These are phyloP conservation scores for Emydocephalus ijimae DNA, from an alignment of 2,113 vertebrate species.

Conservation along the genomic window DNA sequence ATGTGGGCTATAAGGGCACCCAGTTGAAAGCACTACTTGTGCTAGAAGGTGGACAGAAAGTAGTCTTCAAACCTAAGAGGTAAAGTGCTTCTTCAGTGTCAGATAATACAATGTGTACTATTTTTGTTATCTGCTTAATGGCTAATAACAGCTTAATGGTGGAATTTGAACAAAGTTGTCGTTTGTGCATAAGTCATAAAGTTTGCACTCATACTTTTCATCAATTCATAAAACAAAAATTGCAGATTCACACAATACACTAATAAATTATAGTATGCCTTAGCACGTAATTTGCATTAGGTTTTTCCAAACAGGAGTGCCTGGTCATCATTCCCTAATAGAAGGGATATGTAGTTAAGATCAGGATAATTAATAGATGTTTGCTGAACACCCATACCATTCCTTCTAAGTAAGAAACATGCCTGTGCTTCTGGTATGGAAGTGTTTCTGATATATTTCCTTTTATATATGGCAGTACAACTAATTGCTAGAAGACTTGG, in stretches of 20 bases:
- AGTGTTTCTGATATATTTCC: neutral
- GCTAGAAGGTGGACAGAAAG: conserved; percentile 96
- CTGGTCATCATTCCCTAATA: neutral
- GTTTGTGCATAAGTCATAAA: neutral
- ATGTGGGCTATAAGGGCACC: conserved; percentile 96
- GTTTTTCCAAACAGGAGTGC: neutral
- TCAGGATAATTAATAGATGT: neutral
- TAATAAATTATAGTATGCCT: neutral
- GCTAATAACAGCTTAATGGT: neutral
- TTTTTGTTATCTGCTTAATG: fast-evolving
- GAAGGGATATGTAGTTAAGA: neutral
- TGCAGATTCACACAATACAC: neutral
- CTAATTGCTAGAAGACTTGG: neutral
- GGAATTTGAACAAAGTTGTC: neutral
- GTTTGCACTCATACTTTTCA: neutral
- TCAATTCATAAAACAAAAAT: neutral
- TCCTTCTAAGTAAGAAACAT: neutral
- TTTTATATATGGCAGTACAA: neutral
- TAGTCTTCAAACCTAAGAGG: conserved; percentile 98
- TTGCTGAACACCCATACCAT: neutral
- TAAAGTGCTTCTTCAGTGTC: conserved; percentile 48
- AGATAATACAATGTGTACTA: neutral
- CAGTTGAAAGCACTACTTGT: conserved; percentile 94
- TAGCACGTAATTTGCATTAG: neutral
- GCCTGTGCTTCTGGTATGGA: neutral